A percentile compares a stretch with the other conserved stretches of the same genome.
These are phyloP conservation scores for Heliconius erato DNA, from an alignment of 2,888 invertebrate species.

Conservation along the genomic window DNA sequence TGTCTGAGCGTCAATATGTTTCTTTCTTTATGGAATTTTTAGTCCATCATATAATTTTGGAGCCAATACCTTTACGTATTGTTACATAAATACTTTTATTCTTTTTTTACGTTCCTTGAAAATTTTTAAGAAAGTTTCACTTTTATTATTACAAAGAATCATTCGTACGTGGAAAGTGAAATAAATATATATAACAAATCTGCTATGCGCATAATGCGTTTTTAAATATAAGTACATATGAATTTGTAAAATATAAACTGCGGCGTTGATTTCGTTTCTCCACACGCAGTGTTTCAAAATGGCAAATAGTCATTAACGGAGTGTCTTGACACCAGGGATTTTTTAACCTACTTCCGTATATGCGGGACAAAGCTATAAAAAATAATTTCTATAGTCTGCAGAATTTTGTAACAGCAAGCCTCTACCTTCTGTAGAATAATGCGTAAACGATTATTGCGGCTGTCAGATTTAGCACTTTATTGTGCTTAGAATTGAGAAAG, in stretches of 20 bases:
- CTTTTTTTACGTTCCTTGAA: background rate
- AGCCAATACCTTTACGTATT: background rate
- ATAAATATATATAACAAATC: background rate
- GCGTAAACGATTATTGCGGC: slow-evolving; percentile 42
- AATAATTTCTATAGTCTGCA: background rate
- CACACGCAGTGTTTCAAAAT: background rate
- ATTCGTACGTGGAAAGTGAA: background rate
- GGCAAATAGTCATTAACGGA: background rate
- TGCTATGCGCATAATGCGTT: background rate
- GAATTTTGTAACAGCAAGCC: background rate
- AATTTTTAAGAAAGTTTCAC: background rate
- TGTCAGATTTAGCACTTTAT: slow-evolving; percentile 46
- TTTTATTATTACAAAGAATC: background rate
- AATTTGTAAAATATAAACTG: background rate
- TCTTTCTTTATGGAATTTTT: background rate
- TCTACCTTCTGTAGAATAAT: background rate
- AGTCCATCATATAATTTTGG: background rate
- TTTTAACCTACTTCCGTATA: background rate
- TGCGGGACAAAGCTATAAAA: background rate
- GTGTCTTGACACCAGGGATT: background rate
- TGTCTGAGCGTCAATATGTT: background rate
- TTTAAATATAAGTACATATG: background rate
- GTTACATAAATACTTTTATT: background rate
- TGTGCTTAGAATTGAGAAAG: slow-evolving; percentile 47
- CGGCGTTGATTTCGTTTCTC: background rate